Evolutionary conservation across 2,888 invertebrate species (phyloP).

Genomic region (Apotomis turbidana): DNA sequence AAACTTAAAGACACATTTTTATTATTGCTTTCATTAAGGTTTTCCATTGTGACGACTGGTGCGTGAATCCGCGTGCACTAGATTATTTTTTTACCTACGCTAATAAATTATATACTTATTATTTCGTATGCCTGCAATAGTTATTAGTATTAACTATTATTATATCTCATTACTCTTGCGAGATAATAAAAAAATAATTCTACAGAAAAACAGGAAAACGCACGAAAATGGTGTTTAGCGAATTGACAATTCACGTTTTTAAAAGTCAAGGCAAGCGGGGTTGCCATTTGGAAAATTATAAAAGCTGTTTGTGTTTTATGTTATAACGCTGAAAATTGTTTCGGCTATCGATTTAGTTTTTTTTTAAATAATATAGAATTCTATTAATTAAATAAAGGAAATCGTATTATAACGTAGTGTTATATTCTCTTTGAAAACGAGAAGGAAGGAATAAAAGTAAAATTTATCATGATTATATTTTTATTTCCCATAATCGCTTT

Average conservation of each 20-base stretch:
- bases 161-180: conserved; percentile 9
- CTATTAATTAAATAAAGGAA: too few species aligned
- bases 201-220: conserved; percentile 40
- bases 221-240: conserved; percentile 41
- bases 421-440: too few species aligned
- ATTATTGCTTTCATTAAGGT: conserved; percentile 73
- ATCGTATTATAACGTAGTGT: too few species aligned
- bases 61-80: conserved; percentile 47
- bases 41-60: conserved; percentile 69
- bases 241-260: conserved; percentile 42
- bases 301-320: conserved; percentile 11
- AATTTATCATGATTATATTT: not conserved
- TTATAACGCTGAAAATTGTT: not conserved
- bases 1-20: conserved; percentile 78
- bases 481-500: conserved; percentile 4
- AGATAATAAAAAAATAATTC: conserved; percentile 24
- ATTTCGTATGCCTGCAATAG: conserved; percentile 10
- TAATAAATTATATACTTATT: conserved; percentile 15
- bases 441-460: not conserved
- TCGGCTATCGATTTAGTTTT: not conserved
- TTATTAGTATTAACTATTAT: conserved; percentile 4
- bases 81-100: conserved; percentile 29
- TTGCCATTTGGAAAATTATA: conserved; percentile 26
- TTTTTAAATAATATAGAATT: too few species aligned
- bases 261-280: conserved; percentile 12